Percentiles rank a stretch among this genome's conserved stretches.
phyloP scores from a whole-genome alignment of 92 coral and sea anemone species.

The Galaxea fascicularis region DNA sequence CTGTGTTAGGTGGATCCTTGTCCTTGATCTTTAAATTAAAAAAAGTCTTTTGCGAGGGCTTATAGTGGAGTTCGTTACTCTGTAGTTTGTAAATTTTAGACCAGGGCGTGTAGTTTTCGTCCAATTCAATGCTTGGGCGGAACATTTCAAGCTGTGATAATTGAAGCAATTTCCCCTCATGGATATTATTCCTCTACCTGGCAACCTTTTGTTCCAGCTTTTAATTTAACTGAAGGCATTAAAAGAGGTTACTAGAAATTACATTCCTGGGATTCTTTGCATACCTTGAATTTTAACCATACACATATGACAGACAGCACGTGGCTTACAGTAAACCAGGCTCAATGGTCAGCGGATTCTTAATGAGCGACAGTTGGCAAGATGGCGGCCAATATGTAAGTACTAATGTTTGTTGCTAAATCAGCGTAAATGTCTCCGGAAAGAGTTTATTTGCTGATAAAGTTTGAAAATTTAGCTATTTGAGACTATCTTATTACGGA shows the following conservation, averaged over 20 bases:
- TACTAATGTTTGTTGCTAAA: neutral
- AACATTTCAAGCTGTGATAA: no score
- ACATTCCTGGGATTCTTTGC: neutral
- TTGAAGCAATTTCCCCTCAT: neutral
- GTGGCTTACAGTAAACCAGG: neutral
- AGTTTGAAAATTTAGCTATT: neutral
- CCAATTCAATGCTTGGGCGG: no score
- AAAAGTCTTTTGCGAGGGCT: no score
- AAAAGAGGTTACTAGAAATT: neutral
- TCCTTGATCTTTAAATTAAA: no score
- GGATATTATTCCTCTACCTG: neutral
- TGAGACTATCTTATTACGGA: neutral
- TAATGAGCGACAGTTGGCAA: neutral
- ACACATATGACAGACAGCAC: neutral
- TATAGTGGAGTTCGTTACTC: no score
- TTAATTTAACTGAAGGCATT: neutral
- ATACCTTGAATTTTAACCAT: neutral
- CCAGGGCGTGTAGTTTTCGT: no score
- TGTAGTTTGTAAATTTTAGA: no score
- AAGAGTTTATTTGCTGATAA: neutral
- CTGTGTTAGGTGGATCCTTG: no score
- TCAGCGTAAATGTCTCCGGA: neutral
- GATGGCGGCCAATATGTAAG: neutral
- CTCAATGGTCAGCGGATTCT: conserved; percentile 5
- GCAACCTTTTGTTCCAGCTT: neutral